A percentile compares a stretch with the other conserved stretches of the same genome.
These are phyloP conservation scores for Balaenoptera acutorostrata DNA, from an alignment of 2,113 vertebrate genomes.

Conservation along the genomic window DNA sequence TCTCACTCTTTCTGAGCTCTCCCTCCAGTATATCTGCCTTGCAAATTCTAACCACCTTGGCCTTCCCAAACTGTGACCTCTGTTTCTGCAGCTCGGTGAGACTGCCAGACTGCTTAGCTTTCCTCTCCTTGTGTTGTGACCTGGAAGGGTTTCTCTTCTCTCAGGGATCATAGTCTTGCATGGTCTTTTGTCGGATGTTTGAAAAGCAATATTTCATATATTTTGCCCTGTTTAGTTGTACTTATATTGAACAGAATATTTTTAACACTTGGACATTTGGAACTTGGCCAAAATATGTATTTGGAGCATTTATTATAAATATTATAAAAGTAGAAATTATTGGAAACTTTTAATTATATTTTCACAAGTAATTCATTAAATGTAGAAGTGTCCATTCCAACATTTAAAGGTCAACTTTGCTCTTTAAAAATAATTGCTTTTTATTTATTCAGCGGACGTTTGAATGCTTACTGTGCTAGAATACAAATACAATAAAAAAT, in stretches of 20 bases:
- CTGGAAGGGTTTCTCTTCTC: conserved; percentile 7
- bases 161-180: not conserved
- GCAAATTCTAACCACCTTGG: not conserved
- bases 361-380: not conserved
- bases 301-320: not conserved
- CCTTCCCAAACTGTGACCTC: not conserved
- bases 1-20: not conserved
- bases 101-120: not conserved
- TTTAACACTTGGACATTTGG: conserved; percentile 1
- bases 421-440: not conserved
- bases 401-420: not conserved
- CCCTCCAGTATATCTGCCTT: not conserved
- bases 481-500: not conserved
- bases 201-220: not conserved
- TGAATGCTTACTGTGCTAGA: not conserved
- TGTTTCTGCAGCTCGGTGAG: not conserved
- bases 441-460: not conserved
- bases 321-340: not conserved
- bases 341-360: not conserved
- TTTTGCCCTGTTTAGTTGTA: not conserved
- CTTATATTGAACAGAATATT: not conserved
- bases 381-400: not conserved
- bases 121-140: not conserved
- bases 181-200: not conserved
- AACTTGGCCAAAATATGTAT: not conserved